Evolutionary conservation across 2,888 invertebrate species (phyloP), one percentile per base, ranked within the genome.

Genomic region (Calliphora vomitoria): DNA sequence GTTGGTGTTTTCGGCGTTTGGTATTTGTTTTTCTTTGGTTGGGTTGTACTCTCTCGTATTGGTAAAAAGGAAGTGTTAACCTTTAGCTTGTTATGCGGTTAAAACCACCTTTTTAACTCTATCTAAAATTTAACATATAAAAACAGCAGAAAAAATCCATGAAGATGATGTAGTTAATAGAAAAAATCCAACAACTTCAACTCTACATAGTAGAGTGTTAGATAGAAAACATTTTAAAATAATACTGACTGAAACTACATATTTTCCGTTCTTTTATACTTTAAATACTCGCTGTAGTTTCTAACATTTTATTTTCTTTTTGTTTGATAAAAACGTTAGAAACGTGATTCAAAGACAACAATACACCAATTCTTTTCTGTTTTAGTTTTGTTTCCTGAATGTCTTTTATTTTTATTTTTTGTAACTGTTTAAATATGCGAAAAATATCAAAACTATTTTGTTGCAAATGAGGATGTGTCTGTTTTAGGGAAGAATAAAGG

Each of bases 1-100:
- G 55, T 74, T 76, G 81, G 55, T 60, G 47, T 84, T 75, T 76
- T 78, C 66, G 74, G 78, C 41, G 20, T 64, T 50, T 72, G 18
- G 3, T 55, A 53, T 72, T 72, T 62, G 8, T 41, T 71, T 68
- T 62, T 75, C 47, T 18, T 35, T 20, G 1, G 18, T 20, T 69
- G 20, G 18, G 53, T 76, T 69, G 18, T 35, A 15, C 50, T 50
- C 38, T 38, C 38, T 38, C 35, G 68, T 31, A 82, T 83, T 53
- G 75, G 78, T 62, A 85, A 86, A 88, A 88, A 89, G 88, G 88
- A 89, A 89, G 89, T 89, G 89, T 89, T 89, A 89, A 89, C 89
- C 89, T 89, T 89, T 89, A 82, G 87, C 86, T 82, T 85, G 85
- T 85, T 87, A 85, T 87, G 78, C 75, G 87, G 58, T 66, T 83